Base-by-base conservation (phyloP, 2,888 invertebrate species). In the Phortica magna region DNA sequence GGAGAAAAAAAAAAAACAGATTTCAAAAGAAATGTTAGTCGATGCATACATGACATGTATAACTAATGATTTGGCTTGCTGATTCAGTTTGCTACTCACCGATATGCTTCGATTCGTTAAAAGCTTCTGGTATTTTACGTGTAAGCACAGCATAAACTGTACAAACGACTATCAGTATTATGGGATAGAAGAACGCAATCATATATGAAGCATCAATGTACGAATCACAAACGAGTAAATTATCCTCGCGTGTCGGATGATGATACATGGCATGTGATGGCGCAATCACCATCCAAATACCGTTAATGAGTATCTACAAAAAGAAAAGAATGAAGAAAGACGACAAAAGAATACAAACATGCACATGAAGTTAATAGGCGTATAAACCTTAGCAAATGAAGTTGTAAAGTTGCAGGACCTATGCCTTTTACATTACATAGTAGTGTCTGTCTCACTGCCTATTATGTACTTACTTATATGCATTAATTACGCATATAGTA, bases 81-180 rank as follows among this genome's bases (percentile, higher is more conserved):
- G 3, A 6, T 7, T 55, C 0, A 48, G 12, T 53, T 39, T 14
- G 55, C 31, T 42, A 91, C 94, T 93, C 86, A 94, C 99, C 98
- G 85, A 98, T 98, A 93, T 98, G 98, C 93, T 98, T 98, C 87
- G 98, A 98, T 93, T 98, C 99, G 92, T 99, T 99, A 92, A 99
- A 99, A 59, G 98, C 98, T 92, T 99, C 99, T 0, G 99, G 99
- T 80, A 99, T 97, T 93, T 99, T 99, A 82, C 99, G 94, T 0
- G 98, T 98, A 68, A 98, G 94, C 0, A 98, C 95, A 0, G 99
- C 99, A 90, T 99, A 99, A 14, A 99, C 95, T 0, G 99, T 99
- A 92, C 99, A 99, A 77, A 98, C 94, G 17, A 98, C 93, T 85
- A 98, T 97, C 73, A 98, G 93, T 79, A 98, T 93, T 86, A 98